Conservation (phyloP, 2,113 vertebrate genomes). For the Sus scrofa region T2T-Sscrofa CM000820.6:14592001-14592500, state of each 20-base stretch:
- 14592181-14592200: accelerated
- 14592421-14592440: background rate
- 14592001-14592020: background rate
- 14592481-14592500: background rate
- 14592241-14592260: background rate
- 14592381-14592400: background rate
- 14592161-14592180: background rate
- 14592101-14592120: too few species aligned
- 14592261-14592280: background rate
- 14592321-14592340: background rate
- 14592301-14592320: background rate
- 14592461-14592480: background rate
- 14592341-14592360: background rate
- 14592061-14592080: conserved; percentile 29
- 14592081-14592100: background rate
- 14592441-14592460: conserved; percentile 25
- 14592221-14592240: background rate
- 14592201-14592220: accelerated
- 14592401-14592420: background rate
- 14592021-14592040: background rate
- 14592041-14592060: background rate
- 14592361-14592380: background rate
- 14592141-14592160: background rate
- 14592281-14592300: background rate
- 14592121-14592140: background rate